Base-by-base conservation (phyloP, 2,113 vertebrate species). In the Tachycineta bicolor region DNA sequence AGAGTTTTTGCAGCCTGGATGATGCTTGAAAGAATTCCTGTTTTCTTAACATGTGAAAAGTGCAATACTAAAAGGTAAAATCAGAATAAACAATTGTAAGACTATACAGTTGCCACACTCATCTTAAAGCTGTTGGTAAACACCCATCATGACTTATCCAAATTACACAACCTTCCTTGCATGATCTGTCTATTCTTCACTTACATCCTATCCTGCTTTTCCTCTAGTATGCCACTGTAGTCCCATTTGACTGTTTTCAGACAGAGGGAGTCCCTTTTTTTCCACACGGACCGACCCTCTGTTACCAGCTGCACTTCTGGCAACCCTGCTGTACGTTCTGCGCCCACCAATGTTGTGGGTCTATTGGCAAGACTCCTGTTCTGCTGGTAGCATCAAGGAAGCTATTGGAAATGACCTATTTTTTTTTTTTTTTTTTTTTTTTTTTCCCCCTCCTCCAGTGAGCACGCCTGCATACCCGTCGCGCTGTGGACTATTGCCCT, bases 401-500 rank as follows among this genome's bases (percentile, higher is more conserved):
- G 16, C 13, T 22, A 6, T 5, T 55, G 59, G 53, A 59, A 89
- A 68, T 6, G 0, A 26, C 10, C 0, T 37, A 37, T 15, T 33
- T 24, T 16, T 21, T 31, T 19, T 7, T 13, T 41, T 18, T 39
- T 8, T 56, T 16, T 3, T 15, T 43, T 10, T 37, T 37, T 37
- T 37, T 37, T 37, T 10, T 10, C 37, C 37, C 37, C 37, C 9
- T 9, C 37, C 4, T 10, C 37, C 4, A 31, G 34, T 33, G 17
- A 44, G 25, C 0, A 12, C 14, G 0, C 22, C 16, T 34, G 6
- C 8, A 4, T 11, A 43, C 17, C 52, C 24, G 28, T 95, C 52
- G 0, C 60, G 58, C 75, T 97, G 95, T 87, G 83, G 71, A 31
- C 90, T 95, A 63, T 95, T 95, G 96, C 96, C 97, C 96, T 92